Evolutionary conservation across 2,888 invertebrate genomes (phyloP).

Genomic region (Ceraclea dissimilis): DNA sequence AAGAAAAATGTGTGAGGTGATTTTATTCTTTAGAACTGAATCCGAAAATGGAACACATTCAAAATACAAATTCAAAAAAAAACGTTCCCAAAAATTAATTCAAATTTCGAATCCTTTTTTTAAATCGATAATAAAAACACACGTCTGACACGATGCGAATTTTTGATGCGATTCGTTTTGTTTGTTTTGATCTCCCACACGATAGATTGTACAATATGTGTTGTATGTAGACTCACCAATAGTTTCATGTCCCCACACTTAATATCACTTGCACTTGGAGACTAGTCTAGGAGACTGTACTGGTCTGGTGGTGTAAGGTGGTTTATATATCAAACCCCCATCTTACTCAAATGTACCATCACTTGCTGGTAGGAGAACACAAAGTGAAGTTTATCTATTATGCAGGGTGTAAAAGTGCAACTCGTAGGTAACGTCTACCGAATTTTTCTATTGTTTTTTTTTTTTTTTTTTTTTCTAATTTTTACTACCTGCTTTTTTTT

Average conservation of each 20-base stretch:
- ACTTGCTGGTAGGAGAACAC: neutral
- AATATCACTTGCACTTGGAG: slow-evolving; percentile 13
- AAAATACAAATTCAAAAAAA: neutral
- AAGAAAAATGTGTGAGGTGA: too few species aligned
- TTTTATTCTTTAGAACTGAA: too few species aligned
- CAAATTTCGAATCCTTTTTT: neutral
- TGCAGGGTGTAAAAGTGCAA: too few species aligned
- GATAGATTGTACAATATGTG: neutral
- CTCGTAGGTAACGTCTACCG: too few species aligned
- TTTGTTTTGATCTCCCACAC: neutral
- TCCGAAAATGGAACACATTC: too few species aligned
- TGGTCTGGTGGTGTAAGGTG: neutral
- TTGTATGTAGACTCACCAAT: slow-evolving; percentile 9
- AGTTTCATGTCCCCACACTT: slow-evolving; percentile 15
- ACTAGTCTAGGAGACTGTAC: slow-evolving; percentile 18
- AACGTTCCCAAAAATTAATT: neutral
- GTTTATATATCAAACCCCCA: slow-evolving; percentile 46
- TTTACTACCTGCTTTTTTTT: too few species aligned
- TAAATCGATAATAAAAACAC: too few species aligned
- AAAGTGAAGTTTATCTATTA: too few species aligned
- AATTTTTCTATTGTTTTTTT: too few species aligned
- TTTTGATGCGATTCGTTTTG: neutral
- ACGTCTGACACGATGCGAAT: neutral
- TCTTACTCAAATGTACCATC: slow-evolving; percentile 27
- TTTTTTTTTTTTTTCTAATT: too few species aligned